These are phyloP conservation scores for Drosophila subsilvestris DNA, from an alignment of 2,888 invertebrate species.

Conservation along the genomic window DNA sequence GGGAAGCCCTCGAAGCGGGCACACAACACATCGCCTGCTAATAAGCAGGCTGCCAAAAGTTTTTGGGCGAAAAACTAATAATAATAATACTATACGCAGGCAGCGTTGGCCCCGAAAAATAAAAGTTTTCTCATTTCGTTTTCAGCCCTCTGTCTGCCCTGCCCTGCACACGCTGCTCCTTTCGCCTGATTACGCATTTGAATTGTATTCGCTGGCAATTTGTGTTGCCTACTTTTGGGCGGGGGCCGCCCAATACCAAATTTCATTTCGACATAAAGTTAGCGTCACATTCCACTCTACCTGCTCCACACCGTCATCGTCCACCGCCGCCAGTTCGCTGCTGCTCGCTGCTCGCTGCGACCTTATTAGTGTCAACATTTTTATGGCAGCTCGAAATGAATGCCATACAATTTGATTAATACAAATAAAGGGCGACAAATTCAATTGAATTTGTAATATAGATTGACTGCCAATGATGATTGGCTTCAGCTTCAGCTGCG, in stretches of 20 bases:
- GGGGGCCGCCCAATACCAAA: not conserved
- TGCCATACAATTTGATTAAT: constrained; percentile 36
- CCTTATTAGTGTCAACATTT: constrained; percentile 49
- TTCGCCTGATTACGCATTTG: constrained; percentile 76
- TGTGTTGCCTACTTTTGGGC: constrained; percentile 12
- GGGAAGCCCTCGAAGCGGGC: constrained; percentile 33
- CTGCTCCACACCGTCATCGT: not conserved
- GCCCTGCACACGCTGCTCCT: constrained; percentile 24
- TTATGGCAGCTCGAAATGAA: constrained; percentile 40
- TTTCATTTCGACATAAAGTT: constrained; percentile 26
- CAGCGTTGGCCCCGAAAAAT: constrained; percentile 44
- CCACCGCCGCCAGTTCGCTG: not conserved
- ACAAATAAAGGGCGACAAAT: constrained; percentile 50
- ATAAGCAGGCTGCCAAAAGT: constrained; percentile 58
- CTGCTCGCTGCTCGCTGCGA: not conserved
- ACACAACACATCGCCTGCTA: constrained; percentile 32
- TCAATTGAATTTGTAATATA: constrained; percentile 63
- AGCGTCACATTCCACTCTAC: constrained; percentile 13
- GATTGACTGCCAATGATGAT: constrained; percentile 63
- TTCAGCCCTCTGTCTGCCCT: constrained; percentile 37
- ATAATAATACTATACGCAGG: constrained; percentile 63
- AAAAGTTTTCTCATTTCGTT: constrained; percentile 77
- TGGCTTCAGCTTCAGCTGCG: constrained; percentile 54
- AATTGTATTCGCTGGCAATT: constrained; percentile 52
- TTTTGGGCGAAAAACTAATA: constrained; percentile 70